Evolutionary conservation across 2,888 invertebrate genomes (phyloP), one percentile per base, ranked within the genome.

Genomic region (Dasysyrphus tricinctus): DNA sequence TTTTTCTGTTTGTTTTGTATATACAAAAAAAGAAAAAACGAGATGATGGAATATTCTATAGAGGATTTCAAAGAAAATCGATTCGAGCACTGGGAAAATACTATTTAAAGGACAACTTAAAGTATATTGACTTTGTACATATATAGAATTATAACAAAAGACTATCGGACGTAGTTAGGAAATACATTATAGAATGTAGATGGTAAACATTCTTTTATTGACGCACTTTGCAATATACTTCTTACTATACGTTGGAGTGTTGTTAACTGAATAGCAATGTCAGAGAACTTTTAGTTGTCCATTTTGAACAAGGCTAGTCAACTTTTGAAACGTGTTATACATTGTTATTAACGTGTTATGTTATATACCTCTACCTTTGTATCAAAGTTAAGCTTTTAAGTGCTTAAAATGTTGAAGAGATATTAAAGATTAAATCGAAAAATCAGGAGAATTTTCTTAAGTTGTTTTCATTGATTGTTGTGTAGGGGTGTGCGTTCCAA

Each of bases 51-150:
- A 49, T 24, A 24, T 24, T n/a, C n/a, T 24, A 24, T 19, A 37
- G 24, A 24, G 69, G 7, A 39, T n/a, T 69, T 39, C 7, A 69
- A 69, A 12, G 24, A 69, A 51, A 69, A 69, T 69, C 69, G 54
- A 69, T 54, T 34, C 3, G 34, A 67, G 65, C 16, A 67, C 51
- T 69, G 51, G 14, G 24, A 69, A 69, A 69, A 67, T 51, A 34
- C 51, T 51, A 19, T 51, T 16, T 44, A 67, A 51, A 67, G 37
- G 67, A 51, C 37, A 47, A 65, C 32, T 61, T 19, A 42, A 61
- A 8, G 61, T 47, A 34, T 65, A 47, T 63, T 63, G 63, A 44
- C 44, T 32, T 47, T 24, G 24, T 24, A 24, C 24, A 24, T 44
- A 12, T 6, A 54, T n/a, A 54, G 2, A 12, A 29, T n/a, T 32